Base-by-base conservation (phyloP, 2,888 invertebrate species). In the Helleia helle region DNA sequence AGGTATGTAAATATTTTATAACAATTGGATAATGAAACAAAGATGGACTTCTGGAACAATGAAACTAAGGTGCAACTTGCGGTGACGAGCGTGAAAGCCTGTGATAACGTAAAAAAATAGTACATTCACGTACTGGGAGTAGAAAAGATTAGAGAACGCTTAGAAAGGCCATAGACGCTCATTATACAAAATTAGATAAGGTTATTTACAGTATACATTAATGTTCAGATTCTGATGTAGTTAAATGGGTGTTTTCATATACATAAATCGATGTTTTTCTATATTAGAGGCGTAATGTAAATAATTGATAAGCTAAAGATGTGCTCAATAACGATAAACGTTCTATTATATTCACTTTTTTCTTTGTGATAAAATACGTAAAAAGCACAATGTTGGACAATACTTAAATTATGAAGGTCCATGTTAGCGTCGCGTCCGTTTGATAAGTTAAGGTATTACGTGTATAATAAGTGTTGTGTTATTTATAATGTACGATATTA, bases 341-440 rank as follows among this genome's bases (percentile, higher is more conserved):
- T 3, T 22, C 2, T 22, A 5, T 22, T 22, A 22, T 22, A 22
- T 22, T 22, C 22, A 4, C 2, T 2, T 29, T 40, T 71, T 71
- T 56, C 49, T 72, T 74, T 74, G 72, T 77, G 73, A 79, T 77
- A 76, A 61, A 63, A 71, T 72, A 76, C 68, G 71, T 76, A 72
- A 70, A 62, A 72, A 74, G 83, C 83, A 83, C 81, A 84, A 84
- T 68, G 58, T 62, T 77, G 83, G 83, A 84, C 83, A 84, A 84
- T 83, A 83, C 69, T 52, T 52, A 46, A 68, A 69, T 62, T 71
- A 74, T 66, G 63, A 74, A 65, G 83, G 83, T 84, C 83, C 83
- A 83, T 71, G 67, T 54, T 74, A 71, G 69, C 66, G 63, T 62
- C 68, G 67, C 64, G 79, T 80, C 80, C 80, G 59, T 64, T 59